These are phyloP conservation scores for Parotia lawesii DNA, from an alignment of 2,113 vertebrate genomes.

Conservation along the genomic window DNA sequence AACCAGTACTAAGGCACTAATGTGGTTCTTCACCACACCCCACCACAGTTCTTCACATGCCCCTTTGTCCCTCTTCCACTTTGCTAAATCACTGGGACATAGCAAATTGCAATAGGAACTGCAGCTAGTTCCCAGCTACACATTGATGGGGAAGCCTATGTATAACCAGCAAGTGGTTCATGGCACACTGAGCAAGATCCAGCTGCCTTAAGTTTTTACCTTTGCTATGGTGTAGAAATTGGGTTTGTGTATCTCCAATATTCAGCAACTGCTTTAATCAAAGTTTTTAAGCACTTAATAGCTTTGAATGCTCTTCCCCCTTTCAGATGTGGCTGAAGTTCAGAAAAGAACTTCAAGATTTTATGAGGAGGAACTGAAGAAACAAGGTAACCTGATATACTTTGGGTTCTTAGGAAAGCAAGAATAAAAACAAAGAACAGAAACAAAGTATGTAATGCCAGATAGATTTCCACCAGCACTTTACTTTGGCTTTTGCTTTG, in stretches of 20 bases:
- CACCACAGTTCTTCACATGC: background rate
- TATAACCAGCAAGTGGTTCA: background rate
- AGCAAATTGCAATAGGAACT: background rate
- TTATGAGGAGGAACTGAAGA: background rate
- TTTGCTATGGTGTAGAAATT: background rate
- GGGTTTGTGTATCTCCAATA: background rate
- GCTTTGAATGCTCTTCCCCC: background rate
- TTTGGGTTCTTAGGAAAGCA: background rate
- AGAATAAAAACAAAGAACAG: background rate
- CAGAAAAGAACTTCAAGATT: background rate
- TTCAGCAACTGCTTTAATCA: background rate
- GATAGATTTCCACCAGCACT: background rate
- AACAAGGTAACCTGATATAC: background rate
- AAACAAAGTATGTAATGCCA: background rate
- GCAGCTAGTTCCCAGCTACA: background rate
- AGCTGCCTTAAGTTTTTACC: background rate
- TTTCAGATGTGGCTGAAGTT: background rate
- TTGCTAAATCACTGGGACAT: background rate
- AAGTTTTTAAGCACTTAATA: background rate
- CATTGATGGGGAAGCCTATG: accelerated
- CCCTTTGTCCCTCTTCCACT: background rate
- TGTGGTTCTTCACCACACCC: accelerated
- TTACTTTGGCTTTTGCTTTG: background rate
- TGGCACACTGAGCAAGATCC: background rate
- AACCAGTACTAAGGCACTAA: background rate